phyloP scores from a whole-genome alignment of 2,797 vertebrate species.

The Cheirogaleus major region DNA sequence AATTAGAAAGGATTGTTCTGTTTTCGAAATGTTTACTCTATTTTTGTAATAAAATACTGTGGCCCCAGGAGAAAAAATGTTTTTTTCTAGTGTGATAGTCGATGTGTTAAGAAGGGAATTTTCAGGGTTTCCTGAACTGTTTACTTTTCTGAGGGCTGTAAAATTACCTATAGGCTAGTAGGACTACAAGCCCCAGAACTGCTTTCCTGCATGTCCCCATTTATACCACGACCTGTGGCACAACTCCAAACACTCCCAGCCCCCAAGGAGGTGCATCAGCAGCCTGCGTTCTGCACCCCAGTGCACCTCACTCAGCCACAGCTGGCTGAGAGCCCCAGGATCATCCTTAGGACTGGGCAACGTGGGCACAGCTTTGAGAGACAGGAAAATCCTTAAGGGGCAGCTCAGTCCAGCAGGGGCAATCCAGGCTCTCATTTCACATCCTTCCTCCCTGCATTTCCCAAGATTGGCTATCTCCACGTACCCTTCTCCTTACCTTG shows the following conservation, averaged over 20 bases:
- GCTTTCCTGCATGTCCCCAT: background rate
- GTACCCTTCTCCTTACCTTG: background rate
- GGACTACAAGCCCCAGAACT: background rate
- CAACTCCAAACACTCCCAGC: background rate
- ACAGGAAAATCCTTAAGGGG: background rate
- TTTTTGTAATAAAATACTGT: too few relatives aligned
- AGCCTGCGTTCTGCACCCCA: background rate
- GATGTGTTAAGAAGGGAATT: background rate
- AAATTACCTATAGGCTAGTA: background rate
- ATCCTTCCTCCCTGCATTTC: background rate
- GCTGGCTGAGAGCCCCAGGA: background rate
- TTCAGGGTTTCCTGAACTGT: background rate
- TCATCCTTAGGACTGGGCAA: background rate
- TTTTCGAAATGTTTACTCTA: too few relatives aligned
- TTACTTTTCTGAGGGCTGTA: constrained; percentile 4
- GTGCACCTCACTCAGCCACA: background rate
- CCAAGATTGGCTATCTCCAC: background rate
- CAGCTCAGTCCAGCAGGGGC: background rate
- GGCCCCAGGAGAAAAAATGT: too few relatives aligned
- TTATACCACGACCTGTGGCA: background rate
- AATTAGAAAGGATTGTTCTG: too few relatives aligned
- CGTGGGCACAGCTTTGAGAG: fast-evolving
- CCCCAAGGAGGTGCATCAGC: background rate
- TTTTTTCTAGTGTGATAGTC: too few relatives aligned
- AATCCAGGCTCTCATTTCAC: background rate